Conservation (phyloP, 2,113 vertebrate genomes). For the Microtus richardsoni region DNA sequence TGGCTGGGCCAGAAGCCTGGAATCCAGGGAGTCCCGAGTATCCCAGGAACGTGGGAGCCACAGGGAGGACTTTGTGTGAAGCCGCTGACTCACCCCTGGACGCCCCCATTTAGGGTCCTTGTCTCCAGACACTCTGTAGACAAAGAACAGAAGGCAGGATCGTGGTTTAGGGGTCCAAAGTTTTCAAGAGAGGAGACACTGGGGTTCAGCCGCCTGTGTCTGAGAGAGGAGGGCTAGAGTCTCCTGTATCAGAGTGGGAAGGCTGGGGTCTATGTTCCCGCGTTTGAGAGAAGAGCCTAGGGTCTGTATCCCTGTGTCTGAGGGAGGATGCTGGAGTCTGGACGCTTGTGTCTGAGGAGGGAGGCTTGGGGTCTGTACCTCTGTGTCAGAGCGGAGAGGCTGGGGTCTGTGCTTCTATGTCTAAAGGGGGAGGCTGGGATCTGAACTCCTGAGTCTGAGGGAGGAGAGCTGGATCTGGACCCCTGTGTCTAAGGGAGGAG, state of each 20-base stretch:
- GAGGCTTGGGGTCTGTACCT: neutral
- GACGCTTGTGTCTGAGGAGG: neutral
- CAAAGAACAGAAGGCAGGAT: neutral
- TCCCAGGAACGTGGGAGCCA: conserved; percentile 75
- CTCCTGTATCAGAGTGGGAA: neutral
- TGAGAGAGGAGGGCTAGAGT: neutral
- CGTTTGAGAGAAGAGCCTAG: neutral
- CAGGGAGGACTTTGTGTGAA: conserved; percentile 72
- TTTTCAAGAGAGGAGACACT: neutral
- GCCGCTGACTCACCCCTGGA: conserved; percentile 74
- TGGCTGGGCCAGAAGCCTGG: conserved; percentile 61
- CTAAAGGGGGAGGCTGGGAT: neutral
- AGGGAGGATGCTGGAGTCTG: neutral
- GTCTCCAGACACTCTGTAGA: neutral
- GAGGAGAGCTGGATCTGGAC: neutral
- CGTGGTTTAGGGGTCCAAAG: neutral
- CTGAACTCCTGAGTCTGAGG: neutral
- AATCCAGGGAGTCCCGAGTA: conserved; percentile 76
- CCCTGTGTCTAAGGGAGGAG: neutral
- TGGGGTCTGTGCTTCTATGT: neutral
- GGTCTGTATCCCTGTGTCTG: neutral
- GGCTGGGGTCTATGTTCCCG: too few species aligned
- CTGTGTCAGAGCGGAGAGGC: neutral
- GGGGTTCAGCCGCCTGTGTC: neutral
- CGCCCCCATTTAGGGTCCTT: conserved; percentile 65